These are phyloP conservation scores for Calonectris borealis DNA, from an alignment of 2,113 vertebrate genomes.

Conservation along the genomic window DNA sequence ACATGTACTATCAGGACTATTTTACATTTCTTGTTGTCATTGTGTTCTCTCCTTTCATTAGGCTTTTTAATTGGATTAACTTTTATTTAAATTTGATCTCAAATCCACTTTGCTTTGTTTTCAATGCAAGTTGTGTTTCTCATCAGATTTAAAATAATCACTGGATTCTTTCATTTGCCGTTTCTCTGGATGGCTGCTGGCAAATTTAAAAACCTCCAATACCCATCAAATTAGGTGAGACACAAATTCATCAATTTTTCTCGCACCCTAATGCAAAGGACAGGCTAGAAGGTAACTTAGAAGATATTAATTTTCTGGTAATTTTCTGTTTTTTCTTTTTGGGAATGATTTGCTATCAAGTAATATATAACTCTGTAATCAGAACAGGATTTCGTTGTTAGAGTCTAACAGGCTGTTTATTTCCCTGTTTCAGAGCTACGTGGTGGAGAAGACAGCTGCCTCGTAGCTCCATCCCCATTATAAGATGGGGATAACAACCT, in stretches of 20 bases:
- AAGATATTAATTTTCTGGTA: not conserved
- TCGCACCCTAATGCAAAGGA: not conserved
- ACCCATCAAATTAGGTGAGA: not conserved
- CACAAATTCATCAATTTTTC: not conserved
- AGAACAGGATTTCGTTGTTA: not conserved
- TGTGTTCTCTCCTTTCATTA: not conserved
- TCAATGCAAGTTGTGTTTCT: not conserved
- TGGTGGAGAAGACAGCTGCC: not conserved
- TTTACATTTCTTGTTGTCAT: not conserved
- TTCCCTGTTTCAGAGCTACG: not conserved
- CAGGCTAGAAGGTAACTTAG: not conserved
- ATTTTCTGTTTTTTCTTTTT: not conserved
- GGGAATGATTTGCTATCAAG: conserved; percentile 8
- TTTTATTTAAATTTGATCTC: not conserved
- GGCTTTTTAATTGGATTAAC: not conserved
- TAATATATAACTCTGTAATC: not conserved
- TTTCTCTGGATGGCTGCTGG: not conserved
- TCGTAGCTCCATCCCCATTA: not conserved
- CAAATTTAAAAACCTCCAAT: not conserved
- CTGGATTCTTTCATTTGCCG: not conserved
- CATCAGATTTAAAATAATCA: not conserved
- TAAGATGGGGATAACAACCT: not conserved
- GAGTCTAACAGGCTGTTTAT: not conserved
- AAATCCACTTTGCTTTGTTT: not conserved
- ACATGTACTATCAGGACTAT: not conserved